A percentile compares a stretch with the other conserved stretches of the same genome.
Conservation (phyloP, 2,888 invertebrate species). For the Lasioglossum villosulum region DNA sequence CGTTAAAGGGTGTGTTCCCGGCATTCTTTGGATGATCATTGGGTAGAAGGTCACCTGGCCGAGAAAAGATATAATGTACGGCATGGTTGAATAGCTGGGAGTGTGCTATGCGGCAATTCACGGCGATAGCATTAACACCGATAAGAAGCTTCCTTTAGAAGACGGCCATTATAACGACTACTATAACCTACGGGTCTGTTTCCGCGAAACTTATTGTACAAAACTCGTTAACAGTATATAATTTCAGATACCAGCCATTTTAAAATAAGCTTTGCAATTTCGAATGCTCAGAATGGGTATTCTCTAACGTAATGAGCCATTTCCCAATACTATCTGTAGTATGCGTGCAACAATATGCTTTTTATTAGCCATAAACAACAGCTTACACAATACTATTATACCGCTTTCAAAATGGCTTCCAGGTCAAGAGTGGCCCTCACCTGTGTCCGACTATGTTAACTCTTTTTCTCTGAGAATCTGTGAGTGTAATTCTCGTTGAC, state of each 20-base stretch:
- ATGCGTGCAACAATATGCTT: background rate
- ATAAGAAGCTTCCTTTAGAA: background rate
- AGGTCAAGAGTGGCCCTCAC: background rate
- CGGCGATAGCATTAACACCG: background rate
- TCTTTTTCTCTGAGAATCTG: background rate
- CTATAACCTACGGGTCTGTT: background rate
- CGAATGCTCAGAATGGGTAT: too few species aligned
- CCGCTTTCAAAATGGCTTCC: background rate
- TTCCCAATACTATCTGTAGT: background rate
- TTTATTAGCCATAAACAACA: background rate
- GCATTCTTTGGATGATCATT: conserved; percentile 54
- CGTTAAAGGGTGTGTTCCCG: conserved; percentile 61
- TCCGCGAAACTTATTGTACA: background rate
- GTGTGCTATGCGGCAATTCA: conserved; percentile 15
- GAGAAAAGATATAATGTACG: conserved; percentile 27
- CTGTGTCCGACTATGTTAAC: background rate
- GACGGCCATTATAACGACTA: background rate
- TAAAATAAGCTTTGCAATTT: background rate
- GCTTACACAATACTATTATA: background rate
- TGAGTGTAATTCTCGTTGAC: too few species aligned
- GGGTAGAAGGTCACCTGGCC: conserved; percentile 47
- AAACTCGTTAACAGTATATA: background rate
- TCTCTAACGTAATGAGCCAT: background rate
- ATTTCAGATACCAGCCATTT: background rate
- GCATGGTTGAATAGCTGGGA: conserved; percentile 16